Percentiles rank a stretch among this genome's conserved stretches.
These are phyloP conservation scores for Micromys minutus DNA, from an alignment of 2,113 vertebrate genomes.

Conservation along the genomic window DNA sequence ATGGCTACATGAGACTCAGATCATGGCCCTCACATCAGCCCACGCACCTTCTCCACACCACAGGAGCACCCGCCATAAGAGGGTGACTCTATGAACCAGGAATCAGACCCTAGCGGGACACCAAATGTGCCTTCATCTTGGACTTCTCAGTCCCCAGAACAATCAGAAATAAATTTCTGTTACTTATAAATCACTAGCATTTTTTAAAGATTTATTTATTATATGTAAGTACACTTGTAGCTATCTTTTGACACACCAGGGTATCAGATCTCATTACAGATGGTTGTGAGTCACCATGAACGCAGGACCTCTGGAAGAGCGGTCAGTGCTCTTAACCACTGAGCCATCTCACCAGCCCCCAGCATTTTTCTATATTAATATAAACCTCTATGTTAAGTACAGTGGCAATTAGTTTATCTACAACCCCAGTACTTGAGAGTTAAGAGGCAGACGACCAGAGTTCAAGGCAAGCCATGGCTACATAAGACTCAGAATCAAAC, in stretches of 20 bases:
- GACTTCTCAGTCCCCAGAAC: not conserved
- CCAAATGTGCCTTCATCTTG: not conserved
- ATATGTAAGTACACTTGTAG: too few species aligned
- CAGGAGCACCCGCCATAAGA: not conserved
- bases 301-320: too few species aligned
- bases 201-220: too few species aligned
- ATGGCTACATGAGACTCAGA: too few species aligned
- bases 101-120: not conserved
- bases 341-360: too few species aligned
- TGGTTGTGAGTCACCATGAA: too few species aligned
- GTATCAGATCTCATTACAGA: too few species aligned
- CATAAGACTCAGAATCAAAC: not conserved
- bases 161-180: constrained; percentile 11
- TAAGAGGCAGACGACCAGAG: not conserved
- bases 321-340: too few species aligned
- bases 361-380: not conserved
- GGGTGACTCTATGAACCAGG: not conserved
- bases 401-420: not conserved
- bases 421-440: not conserved
- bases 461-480: not conserved
- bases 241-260: too few species aligned
- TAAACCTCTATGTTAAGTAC: not conserved
- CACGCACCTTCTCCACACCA: not conserved
- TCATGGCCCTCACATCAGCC: too few species aligned
- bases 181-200: not conserved